phyloP scores from a whole-genome alignment of 2,888 invertebrate species.

The Sinelater perroti region DNA sequence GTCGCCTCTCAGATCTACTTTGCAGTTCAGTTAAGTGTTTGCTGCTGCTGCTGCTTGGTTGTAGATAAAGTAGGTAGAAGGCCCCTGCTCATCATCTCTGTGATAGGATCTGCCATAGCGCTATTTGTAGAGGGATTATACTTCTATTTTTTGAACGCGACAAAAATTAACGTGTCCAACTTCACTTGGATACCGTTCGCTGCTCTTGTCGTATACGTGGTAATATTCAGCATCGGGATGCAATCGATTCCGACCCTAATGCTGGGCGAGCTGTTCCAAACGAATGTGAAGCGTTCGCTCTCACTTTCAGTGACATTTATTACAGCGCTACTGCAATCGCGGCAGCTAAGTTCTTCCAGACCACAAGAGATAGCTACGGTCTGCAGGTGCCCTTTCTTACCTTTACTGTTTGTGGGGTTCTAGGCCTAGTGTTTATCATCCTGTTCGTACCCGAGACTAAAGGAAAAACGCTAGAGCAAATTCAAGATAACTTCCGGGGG shows the following conservation, averaged over 20 bases:
- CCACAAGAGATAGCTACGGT: constrained; percentile 57
- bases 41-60: constrained; percentile 64
- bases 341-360: constrained; percentile 62
- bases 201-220: constrained; percentile 61
- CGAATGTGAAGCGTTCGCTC: constrained; percentile 66
- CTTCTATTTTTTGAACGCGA: constrained; percentile 59
- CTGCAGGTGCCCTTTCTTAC: constrained; percentile 62
- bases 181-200: constrained; percentile 60
- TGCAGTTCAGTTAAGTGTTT: constrained; percentile 67
- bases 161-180: constrained; percentile 51
- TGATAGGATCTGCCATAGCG: constrained; percentile 59
- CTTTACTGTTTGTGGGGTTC: constrained; percentile 58
- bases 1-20: constrained; percentile 53
- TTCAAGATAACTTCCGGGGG: too few relatives aligned
- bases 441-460: constrained; percentile 64
- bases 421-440: constrained; percentile 59
- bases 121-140: constrained; percentile 59
- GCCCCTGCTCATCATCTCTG: constrained; percentile 64
- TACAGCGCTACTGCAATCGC: constrained; percentile 62
- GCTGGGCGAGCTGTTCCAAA: constrained; percentile 66
- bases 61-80: constrained; percentile 67
- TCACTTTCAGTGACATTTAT: constrained; percentile 65
- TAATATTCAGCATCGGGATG: constrained; percentile 64
- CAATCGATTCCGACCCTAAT: constrained; percentile 64
- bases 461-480: constrained; percentile 63